Conservation (phyloP, 1,140 invertebrate species). For the Scaptomyza montana region DNA sequence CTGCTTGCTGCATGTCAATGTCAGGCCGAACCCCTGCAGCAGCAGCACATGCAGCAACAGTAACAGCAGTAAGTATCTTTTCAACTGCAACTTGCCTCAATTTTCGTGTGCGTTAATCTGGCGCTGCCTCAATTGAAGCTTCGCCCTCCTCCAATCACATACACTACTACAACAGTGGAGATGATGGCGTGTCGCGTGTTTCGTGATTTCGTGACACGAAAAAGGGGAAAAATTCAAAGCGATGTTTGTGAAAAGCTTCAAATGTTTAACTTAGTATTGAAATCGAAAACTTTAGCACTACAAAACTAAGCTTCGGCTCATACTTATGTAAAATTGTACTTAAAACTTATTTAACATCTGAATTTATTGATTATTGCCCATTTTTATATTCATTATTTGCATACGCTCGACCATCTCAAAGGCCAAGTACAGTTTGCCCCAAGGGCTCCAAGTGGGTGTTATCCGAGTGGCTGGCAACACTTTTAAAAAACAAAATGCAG, state of each 20-base stretch:
- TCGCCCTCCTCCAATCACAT: slow-evolving; percentile 33
- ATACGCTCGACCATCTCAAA: not conserved
- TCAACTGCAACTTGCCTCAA: slow-evolving; percentile 46
- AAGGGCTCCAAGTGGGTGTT: slow-evolving; percentile 50
- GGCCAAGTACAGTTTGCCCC: slow-evolving; percentile 17
- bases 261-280: no score
- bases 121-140: slow-evolving; percentile 64
- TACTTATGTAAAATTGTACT: no score
- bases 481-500: slow-evolving; percentile 63
- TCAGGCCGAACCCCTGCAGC: slow-evolving; percentile 42
- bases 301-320: no score
- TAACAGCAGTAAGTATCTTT: slow-evolving; percentile 7
- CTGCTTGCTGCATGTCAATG: slow-evolving; percentile 64
- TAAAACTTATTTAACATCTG: no score
- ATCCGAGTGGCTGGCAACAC: slow-evolving; percentile 58
- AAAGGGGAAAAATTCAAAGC: no score
- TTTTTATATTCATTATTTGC: no score
- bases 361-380: no score
- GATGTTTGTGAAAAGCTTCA: no score
- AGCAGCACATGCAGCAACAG: not conserved
- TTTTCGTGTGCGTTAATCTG: slow-evolving; percentile 46
- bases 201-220: no score
- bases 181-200: not conserved
- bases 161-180: not conserved
- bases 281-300: no score